Conservation (phyloP, 2,888 invertebrate species). For the Drosophila gaucha region DNA sequence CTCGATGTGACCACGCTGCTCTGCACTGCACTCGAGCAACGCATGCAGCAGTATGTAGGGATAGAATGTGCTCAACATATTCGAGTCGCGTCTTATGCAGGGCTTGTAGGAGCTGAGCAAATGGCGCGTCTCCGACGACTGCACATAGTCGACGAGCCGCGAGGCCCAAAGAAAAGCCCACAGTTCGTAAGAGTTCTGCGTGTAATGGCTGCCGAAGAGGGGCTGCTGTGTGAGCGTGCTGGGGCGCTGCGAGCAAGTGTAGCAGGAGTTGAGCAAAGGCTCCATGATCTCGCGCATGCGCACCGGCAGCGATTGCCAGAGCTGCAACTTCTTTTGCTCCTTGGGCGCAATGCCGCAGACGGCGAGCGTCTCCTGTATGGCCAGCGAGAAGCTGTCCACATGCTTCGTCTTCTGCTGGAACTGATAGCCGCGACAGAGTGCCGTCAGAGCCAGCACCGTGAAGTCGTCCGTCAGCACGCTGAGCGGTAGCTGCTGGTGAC, state of each 20-base stretch:
- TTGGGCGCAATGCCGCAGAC: conserved; percentile 89
- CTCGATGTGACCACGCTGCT: conserved; percentile 85
- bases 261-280: conserved; percentile 90
- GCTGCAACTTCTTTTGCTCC: conserved; percentile 86
- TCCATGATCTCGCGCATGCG: conserved; percentile 91
- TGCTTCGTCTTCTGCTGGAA: conserved; percentile 91
- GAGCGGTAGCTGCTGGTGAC: conserved; percentile 87
- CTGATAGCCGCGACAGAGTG: conserved; percentile 90
- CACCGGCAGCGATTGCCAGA: conserved; percentile 90
- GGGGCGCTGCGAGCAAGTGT: conserved; percentile 82
- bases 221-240: conserved; percentile 86
- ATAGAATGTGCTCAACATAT: conserved; percentile 90
- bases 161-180: conserved; percentile 93
- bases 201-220: conserved; percentile 88
- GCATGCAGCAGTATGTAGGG: conserved; percentile 90
- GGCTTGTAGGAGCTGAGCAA: conserved; percentile 90
- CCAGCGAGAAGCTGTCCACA: conserved; percentile 92
- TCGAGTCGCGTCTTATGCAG: conserved; percentile 90
- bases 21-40: conserved; percentile 85
- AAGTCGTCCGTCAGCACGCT: conserved; percentile 89
- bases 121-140: conserved; percentile 87
- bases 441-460: conserved; percentile 89
- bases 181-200: conserved; percentile 88
- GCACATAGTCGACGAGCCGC: conserved; percentile 88
- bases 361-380: conserved; percentile 92